These are phyloP conservation scores for Rhabditoides inermis DNA, from an alignment of 2,888 invertebrate genomes.

Conservation along the genomic window DNA sequence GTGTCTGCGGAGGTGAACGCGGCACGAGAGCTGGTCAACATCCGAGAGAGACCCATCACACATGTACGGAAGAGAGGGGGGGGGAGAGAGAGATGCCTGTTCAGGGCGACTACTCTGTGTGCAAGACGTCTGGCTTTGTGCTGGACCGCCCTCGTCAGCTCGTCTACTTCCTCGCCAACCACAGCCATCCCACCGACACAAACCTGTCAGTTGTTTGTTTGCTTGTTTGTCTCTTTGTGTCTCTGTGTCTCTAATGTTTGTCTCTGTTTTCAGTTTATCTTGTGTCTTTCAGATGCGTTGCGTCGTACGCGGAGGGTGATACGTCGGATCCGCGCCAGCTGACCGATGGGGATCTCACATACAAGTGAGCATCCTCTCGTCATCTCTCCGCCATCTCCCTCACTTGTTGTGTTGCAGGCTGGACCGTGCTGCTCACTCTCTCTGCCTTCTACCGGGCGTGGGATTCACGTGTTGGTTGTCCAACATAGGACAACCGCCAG, in stretches of 20 bases:
- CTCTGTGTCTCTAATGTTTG: constrained; percentile 15
- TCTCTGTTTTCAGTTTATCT: not conserved
- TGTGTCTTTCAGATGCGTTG: constrained; percentile 22
- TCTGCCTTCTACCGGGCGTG: constrained; percentile 27
- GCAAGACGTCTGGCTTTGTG: constrained; percentile 33
- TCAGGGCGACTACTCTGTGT: constrained; percentile 28
- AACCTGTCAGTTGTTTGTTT: constrained; percentile 24
- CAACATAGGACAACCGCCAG: constrained; percentile 14
- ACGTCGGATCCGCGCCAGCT: constrained; percentile 1
- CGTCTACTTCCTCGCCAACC: constrained; percentile 42
- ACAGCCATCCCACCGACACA: constrained; percentile 25
- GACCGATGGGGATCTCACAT: constrained; percentile 13
- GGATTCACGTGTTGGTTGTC: constrained; percentile 43
- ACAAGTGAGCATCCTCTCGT: constrained; percentile 8
- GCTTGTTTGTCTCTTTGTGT: constrained; percentile 8
- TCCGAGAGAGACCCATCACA: not conserved
- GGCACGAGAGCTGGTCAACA: constrained; percentile 3
- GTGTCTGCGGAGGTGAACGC: no score
- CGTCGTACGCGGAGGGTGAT: constrained; percentile 6
- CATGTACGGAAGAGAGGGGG: constrained; percentile 3
- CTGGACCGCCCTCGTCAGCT: constrained; percentile 30
- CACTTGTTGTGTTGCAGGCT: constrained; percentile 10
- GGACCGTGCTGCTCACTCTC: constrained; percentile 22
- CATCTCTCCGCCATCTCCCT: not conserved
- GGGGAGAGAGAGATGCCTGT: constrained; percentile 7